These are phyloP conservation scores for Mamestra configurata DNA, from an alignment of 1,140 invertebrate genomes.

Conservation along the genomic window DNA sequence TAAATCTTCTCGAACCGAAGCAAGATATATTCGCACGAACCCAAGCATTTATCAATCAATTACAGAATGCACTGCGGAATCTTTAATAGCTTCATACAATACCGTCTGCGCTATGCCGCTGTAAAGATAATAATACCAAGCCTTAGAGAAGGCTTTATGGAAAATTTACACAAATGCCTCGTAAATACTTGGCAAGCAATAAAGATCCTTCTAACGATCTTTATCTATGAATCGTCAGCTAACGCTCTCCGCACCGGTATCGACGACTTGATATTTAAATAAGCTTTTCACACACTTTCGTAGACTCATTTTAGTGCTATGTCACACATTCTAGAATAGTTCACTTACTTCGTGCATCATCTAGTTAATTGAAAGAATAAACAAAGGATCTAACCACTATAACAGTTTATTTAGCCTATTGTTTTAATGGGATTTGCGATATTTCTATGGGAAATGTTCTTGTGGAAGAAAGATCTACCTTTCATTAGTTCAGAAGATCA, in stretches of 20 bases:
- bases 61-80: conserved; percentile 4
- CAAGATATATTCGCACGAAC: neutral
- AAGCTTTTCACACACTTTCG: conserved; percentile 49
- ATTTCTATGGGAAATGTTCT: conserved; percentile 54
- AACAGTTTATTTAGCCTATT: conserved; percentile 56
- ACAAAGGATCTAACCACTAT: conserved; percentile 10
- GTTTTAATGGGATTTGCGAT: conserved; percentile 52
- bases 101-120: neutral
- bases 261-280: conserved; percentile 44
- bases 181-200: conserved; percentile 36
- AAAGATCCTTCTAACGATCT: conserved; percentile 47
- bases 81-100: conserved; percentile 8
- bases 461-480: conserved; percentile 40
- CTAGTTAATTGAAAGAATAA: conserved; percentile 16
- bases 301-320: conserved; percentile 37
- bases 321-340: conserved; percentile 11
- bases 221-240: conserved; percentile 38
- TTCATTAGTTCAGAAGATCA: conserved; percentile 34
- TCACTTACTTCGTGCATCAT: neutral
- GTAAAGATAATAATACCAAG: conserved; percentile 21
- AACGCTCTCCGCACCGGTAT: conserved; percentile 32
- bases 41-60: neutral
- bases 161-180: conserved; percentile 39
- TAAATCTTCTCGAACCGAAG: neutral
- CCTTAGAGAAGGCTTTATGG: neutral